Percentiles rank a stretch among this genome's conserved stretches.
Evolutionary conservation across 2,797 vertebrate species (phyloP).

Genomic region (Enteromius viviparus): DNA sequence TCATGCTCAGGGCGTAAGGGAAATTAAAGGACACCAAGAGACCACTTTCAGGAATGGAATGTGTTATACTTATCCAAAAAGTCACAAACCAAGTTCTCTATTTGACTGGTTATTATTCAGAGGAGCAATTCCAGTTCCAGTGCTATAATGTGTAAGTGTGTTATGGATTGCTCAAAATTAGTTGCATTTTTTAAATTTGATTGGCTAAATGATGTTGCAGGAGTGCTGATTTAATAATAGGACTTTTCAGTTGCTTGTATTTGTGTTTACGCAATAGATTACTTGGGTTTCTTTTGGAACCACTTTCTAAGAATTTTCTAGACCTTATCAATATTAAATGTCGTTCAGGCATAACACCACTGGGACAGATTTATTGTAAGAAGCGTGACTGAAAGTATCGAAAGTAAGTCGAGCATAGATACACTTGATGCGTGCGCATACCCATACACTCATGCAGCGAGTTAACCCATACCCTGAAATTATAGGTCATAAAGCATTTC

Average conservation of each 20-base stretch:
- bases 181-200: not conserved
- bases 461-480: not conserved
- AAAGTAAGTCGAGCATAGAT: conserved; percentile 8
- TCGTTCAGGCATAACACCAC: not conserved
- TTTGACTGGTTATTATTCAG: not conserved
- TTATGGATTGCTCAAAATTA: not conserved
- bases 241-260: not conserved
- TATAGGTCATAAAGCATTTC: not conserved
- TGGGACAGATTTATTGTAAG: not conserved
- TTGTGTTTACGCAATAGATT: not conserved
- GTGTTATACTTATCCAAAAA: not conserved
- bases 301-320: not conserved
- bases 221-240: not conserved
- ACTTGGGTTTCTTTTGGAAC: not conserved
- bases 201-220: not conserved
- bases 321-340: not conserved
- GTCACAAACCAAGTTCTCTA: not conserved
- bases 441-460: not conserved
- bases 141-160: not conserved
- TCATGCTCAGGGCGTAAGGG: not conserved
- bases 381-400: not conserved
- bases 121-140: not conserved
- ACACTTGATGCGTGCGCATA: not conserved
- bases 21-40: not conserved
- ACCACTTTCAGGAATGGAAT: conserved; percentile 12